phyloP scores from a whole-genome alignment of 2,797 vertebrate genomes.

The Momotus momota region DNA sequence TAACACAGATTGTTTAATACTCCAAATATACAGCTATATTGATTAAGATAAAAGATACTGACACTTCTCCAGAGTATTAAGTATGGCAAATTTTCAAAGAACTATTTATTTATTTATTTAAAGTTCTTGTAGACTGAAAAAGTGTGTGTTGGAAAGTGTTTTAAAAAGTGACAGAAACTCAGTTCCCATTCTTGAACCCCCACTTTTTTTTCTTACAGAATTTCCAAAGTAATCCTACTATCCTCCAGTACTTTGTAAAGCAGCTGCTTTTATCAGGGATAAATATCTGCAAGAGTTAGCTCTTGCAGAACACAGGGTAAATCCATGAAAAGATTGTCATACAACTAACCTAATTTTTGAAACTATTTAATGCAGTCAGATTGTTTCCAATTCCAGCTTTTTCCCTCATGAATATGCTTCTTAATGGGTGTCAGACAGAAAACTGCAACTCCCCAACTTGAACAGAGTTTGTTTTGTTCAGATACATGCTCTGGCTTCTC shows the following conservation, averaged over 20 bases:
- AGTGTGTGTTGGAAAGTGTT: background rate
- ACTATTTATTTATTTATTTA: background rate
- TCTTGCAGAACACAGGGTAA: background rate
- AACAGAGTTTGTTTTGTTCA: conserved; percentile 78
- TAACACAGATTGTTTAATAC: background rate
- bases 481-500: conserved; percentile 59
- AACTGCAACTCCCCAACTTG: background rate
- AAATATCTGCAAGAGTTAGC: background rate
- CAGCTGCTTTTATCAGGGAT: background rate
- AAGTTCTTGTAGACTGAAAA: background rate
- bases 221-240: background rate
- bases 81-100: background rate
- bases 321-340: background rate
- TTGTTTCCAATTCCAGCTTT: conserved; percentile 34
- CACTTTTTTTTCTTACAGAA: background rate
- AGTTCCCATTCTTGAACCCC: background rate
- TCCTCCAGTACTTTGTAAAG: background rate
- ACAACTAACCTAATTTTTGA: conserved; percentile 49
- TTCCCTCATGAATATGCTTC: conserved; percentile 48
- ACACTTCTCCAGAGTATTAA: no score
- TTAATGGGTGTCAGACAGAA: conserved; percentile 45
- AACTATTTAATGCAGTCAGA: background rate
- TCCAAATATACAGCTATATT: background rate
- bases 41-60: background rate
- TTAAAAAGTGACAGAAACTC: background rate